Conservation (phyloP, 2,888 invertebrate species). For the Drepana falcataria region DNA sequence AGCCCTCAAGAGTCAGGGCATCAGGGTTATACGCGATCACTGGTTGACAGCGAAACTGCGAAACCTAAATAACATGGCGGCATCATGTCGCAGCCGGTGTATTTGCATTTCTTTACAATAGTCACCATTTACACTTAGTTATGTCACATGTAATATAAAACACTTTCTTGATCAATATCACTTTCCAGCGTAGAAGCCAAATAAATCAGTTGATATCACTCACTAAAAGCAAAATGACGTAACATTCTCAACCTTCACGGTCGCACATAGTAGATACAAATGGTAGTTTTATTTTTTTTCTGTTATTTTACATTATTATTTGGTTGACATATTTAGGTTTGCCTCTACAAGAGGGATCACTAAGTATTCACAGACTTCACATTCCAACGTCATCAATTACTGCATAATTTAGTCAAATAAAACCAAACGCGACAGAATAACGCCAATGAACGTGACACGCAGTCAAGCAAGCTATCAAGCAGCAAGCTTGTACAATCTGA, state of each 20-base stretch:
- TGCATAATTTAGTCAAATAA: slow-evolving; percentile 39
- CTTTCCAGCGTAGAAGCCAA: slow-evolving; percentile 47
- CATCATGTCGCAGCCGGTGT: slow-evolving; percentile 74
- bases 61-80: slow-evolving; percentile 76
- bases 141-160: slow-evolving; percentile 36
- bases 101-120: slow-evolving; percentile 45
- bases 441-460: slow-evolving; percentile 76
- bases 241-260: slow-evolving; percentile 79
- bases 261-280: slow-evolving; percentile 59
- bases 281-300: slow-evolving; percentile 40
- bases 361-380: slow-evolving; percentile 35
- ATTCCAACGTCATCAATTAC: slow-evolving; percentile 30
- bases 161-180: slow-evolving; percentile 44
- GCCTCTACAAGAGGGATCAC: slow-evolving; percentile 6
- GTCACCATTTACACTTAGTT: slow-evolving; percentile 44
- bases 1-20: slow-evolving; percentile 34
- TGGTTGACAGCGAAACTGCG: slow-evolving; percentile 70
- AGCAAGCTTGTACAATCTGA: not conserved
- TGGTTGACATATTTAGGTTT: slow-evolving; percentile 15
- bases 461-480: slow-evolving; percentile 59
- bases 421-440: slow-evolving; percentile 61
- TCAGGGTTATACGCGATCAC: slow-evolving; percentile 56
- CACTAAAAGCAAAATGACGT: slow-evolving; percentile 75
- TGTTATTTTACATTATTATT: slow-evolving; percentile 29
- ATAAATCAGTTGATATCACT: slow-evolving; percentile 62